Evolutionary conservation across 2,797 vertebrate species (phyloP).

Genomic region (Poecilia wingei): DNA sequence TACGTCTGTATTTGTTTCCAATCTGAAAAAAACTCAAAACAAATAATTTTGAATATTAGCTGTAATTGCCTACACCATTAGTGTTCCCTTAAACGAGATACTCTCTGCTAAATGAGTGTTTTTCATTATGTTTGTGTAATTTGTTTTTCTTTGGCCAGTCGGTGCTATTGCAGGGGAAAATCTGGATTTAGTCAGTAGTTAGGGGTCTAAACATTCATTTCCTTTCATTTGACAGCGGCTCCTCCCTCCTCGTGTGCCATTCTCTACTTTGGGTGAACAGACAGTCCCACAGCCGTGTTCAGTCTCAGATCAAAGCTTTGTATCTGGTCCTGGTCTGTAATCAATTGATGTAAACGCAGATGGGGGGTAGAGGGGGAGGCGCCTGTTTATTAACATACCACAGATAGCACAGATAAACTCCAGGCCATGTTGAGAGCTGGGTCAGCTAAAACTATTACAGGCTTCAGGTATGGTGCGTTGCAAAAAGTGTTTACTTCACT

Average conservation of each 20-base stretch:
- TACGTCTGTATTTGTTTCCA: background rate
- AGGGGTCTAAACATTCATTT: constrained; percentile 53
- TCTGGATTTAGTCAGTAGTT: constrained; percentile 13
- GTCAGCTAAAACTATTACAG: background rate
- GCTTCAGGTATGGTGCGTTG: background rate
- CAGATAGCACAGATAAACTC: constrained; percentile 38
- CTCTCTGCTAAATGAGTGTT: background rate
- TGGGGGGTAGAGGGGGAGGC: constrained; percentile 27
- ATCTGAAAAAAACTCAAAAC: background rate
- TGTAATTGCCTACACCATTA: background rate
- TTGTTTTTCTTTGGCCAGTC: background rate
- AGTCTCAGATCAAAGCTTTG: constrained; percentile 51
- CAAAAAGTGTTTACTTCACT: background rate
- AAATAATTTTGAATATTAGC: background rate
- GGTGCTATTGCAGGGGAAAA: background rate
- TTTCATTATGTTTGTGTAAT: background rate
- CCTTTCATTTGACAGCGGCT: constrained; percentile 54
- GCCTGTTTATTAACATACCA: constrained; percentile 54
- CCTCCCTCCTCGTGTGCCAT: constrained; percentile 11
- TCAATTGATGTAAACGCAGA: constrained; percentile 54
- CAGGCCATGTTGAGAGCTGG: background rate
- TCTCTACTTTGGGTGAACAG: background rate
- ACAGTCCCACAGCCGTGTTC: constrained; percentile 12
- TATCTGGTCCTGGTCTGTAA: constrained; percentile 52
- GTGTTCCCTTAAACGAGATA: background rate